These are phyloP conservation scores for Tachina lurida DNA, from an alignment of 2,888 invertebrate genomes.

Conservation along the genomic window DNA sequence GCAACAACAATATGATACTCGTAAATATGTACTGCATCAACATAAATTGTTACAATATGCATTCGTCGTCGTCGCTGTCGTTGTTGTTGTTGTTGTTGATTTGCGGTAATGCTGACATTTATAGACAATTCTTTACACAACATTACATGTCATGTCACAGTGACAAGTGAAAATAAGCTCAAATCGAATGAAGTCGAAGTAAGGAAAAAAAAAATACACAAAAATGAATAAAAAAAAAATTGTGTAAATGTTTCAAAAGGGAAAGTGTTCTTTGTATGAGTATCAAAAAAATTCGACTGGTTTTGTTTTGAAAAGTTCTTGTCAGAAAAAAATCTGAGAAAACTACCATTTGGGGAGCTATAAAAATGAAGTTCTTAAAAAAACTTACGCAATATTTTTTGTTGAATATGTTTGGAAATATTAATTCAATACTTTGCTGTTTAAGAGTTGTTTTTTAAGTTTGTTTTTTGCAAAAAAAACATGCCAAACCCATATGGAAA, in stretches of 20 bases:
- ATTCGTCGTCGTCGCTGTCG: background rate
- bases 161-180: conserved; percentile 9
- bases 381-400: too few relatives aligned
- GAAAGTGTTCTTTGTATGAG: too few relatives aligned
- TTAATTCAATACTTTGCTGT: too few relatives aligned
- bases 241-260: background rate
- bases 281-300: too few relatives aligned
- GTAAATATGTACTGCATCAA: conserved; percentile 25
- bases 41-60: conserved; percentile 53
- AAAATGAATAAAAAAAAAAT: background rate
- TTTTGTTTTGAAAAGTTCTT: too few relatives aligned
- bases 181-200: conserved; percentile 20
- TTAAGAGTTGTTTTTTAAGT: too few relatives aligned
- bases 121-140: conserved; percentile 58
- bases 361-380: too few relatives aligned
- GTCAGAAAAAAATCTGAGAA: too few relatives aligned
- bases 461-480: too few relatives aligned
- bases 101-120: conserved; percentile 58
- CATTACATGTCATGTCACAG: conserved; percentile 36
- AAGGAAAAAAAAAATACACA: conserved; percentile 58
- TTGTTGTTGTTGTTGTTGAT: conserved; percentile 28
- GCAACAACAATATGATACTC: background rate
- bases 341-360: too few relatives aligned
- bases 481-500: too few relatives aligned
- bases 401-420: too few relatives aligned